Evolutionary conservation across 2,888 invertebrate species (phyloP).

Genomic region (Polydrusus cervinus): DNA sequence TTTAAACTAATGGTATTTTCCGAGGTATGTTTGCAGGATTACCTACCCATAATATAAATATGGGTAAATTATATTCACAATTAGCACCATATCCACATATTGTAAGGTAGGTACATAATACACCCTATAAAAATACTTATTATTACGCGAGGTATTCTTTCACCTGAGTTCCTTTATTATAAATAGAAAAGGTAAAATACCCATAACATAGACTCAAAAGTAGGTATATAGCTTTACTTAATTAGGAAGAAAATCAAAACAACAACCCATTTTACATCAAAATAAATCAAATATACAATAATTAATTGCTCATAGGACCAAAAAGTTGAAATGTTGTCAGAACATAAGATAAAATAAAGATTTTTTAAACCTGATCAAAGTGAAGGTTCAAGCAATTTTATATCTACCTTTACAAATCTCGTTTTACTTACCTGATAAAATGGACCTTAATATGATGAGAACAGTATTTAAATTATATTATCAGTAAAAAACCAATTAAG

Average conservation of each 20-base stretch:
- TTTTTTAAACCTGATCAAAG: constrained; percentile 12
- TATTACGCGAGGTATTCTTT: too few species aligned
- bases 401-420: not conserved
- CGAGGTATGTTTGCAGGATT: too few species aligned
- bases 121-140: too few species aligned
- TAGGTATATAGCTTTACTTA: too few species aligned
- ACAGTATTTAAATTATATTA: not conserved
- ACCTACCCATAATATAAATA: too few species aligned
- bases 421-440: constrained; percentile 11
- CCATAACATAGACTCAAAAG: too few species aligned
- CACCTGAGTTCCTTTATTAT: too few species aligned
- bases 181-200: too few species aligned
- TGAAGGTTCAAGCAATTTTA: not conserved
- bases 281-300: not conserved
- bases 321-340: not conserved
- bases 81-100: too few species aligned
- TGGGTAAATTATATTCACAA: too few species aligned
- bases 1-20: too few species aligned
- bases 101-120: too few species aligned
- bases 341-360: not conserved
- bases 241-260: not conserved
- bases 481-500: not conserved
- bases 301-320: not conserved
- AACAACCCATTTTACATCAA: not conserved
- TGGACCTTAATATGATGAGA: not conserved